Evolutionary conservation across 2,888 invertebrate genomes (phyloP).

Genomic region (Torymus aiolomorphi): DNA sequence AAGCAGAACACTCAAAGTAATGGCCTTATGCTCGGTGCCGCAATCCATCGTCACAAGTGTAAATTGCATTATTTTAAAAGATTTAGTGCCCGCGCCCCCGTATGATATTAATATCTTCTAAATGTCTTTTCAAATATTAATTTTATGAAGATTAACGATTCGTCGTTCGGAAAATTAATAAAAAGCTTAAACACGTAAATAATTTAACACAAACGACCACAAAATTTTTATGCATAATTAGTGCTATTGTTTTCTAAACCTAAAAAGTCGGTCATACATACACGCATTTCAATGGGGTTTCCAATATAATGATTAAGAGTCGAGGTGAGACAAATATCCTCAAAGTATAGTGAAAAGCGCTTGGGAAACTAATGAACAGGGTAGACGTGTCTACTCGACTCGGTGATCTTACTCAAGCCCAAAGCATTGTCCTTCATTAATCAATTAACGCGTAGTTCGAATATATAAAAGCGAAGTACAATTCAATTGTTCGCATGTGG

Average conservation of each 20-base stretch:
- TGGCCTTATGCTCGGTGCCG: constrained; percentile 14
- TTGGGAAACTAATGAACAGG: constrained; percentile 17
- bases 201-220: too few relatives aligned
- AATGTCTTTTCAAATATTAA: constrained; percentile 20
- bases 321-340: constrained; percentile 3
- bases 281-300: neutral
- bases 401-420: constrained; percentile 20
- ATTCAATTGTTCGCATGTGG: constrained; percentile 18
- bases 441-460: constrained; percentile 25
- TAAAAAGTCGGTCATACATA: neutral
- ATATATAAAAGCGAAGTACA: constrained; percentile 5
- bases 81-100: neutral
- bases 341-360: constrained; percentile 6
- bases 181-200: too few relatives aligned
- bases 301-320: neutral
- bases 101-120: constrained; percentile 15
- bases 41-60: constrained; percentile 37
- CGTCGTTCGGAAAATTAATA: too few relatives aligned
- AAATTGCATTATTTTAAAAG: constrained; percentile 40
- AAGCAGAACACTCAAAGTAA: constrained; percentile 10
- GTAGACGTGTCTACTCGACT: neutral
- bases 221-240: too few relatives aligned
- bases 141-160: constrained; percentile 15
- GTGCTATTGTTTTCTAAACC: too few relatives aligned
- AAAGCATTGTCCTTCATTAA: constrained; percentile 25